These are phyloP conservation scores for Podabrus alpinus DNA, from an alignment of 2,888 invertebrate species.

Conservation along the genomic window DNA sequence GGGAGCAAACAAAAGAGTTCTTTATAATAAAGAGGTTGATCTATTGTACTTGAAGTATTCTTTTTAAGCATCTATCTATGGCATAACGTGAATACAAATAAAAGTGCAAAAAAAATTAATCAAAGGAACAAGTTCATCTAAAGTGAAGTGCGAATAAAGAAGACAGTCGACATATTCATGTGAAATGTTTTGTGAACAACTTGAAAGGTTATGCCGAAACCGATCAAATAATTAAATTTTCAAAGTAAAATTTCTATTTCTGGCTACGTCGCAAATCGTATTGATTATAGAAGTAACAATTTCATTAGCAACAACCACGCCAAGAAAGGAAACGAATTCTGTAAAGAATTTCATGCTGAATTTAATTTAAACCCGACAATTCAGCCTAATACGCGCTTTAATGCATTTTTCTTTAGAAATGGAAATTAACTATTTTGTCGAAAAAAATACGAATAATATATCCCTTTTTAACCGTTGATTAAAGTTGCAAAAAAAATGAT, in stretches of 20 bases:
- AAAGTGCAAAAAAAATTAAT: constrained; percentile 11
- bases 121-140: constrained; percentile 4
- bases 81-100: constrained; percentile 21
- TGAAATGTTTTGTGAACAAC: background rate
- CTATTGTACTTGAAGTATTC: constrained; percentile 24
- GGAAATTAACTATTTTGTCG: background rate
- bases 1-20: constrained; percentile 27
- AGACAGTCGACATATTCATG: background rate
- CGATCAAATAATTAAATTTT: background rate
- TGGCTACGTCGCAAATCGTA: background rate
- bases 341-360: background rate
- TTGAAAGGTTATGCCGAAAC: background rate
- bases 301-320: background rate
- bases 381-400: background rate
- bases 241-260: background rate
- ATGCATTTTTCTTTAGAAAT: background rate
- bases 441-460: background rate
- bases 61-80: constrained; percentile 18
- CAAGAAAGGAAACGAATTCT: background rate
- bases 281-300: background rate
- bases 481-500: background rate
- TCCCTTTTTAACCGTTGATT: background rate
- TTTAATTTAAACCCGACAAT: constrained; percentile 4
- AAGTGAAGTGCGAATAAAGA: background rate
- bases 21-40: constrained; percentile 21